These are phyloP conservation scores for Cheilosia urbana DNA, from an alignment of 2,888 invertebrate genomes.

Conservation along the genomic window DNA sequence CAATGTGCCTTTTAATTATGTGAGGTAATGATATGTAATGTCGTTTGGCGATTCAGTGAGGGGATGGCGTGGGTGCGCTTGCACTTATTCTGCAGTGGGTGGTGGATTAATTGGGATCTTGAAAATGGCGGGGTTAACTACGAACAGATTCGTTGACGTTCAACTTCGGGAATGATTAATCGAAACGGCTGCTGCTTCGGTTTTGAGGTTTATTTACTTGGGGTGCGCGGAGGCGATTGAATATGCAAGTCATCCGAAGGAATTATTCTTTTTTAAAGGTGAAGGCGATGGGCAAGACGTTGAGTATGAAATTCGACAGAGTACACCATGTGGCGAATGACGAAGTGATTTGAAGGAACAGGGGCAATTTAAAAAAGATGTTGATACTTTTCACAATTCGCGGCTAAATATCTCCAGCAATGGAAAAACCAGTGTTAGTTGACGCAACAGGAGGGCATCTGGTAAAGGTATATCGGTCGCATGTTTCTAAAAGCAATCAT, in stretches of 20 bases:
- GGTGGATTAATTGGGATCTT: constrained; percentile 61
- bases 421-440: too few relatives aligned
- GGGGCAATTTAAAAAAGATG: background rate
- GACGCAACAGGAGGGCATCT: too few relatives aligned
- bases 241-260: constrained; percentile 58
- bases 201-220: background rate
- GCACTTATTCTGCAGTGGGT: constrained; percentile 36
- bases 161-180: constrained; percentile 61
- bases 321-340: constrained; percentile 41
- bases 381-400: too few relatives aligned
- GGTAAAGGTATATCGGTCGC: too few relatives aligned
- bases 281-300: background rate
- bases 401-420: too few relatives aligned
- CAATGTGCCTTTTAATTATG: constrained; percentile 71
- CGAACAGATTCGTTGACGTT: constrained; percentile 41
- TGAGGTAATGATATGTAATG: constrained; percentile 72
- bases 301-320: background rate
- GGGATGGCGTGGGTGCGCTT: constrained; percentile 4
- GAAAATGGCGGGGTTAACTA: constrained; percentile 1
- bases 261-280: constrained; percentile 15
- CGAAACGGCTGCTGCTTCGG: constrained; percentile 33
- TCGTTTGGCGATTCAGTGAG: constrained; percentile 13
- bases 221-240: background rate
- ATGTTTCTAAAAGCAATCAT: too few relatives aligned
- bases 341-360: background rate